phyloP scores from a whole-genome alignment of 2,113 vertebrate species.

The Cheilinus undulatus region DNA sequence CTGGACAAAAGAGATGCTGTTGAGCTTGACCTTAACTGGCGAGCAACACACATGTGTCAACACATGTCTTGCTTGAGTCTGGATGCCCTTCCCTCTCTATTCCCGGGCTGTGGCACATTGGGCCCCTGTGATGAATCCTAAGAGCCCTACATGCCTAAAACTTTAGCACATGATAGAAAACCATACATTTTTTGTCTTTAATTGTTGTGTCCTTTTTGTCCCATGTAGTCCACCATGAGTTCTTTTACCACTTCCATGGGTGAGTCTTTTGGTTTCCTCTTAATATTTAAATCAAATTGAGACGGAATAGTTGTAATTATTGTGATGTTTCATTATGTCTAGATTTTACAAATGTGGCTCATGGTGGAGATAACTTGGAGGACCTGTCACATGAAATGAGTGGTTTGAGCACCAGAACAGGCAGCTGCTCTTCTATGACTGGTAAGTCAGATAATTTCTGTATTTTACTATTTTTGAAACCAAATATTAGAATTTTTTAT shows the following conservation, averaged over 20 bases:
- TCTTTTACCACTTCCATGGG: slow-evolving; percentile 23
- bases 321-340: not conserved
- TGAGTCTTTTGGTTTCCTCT: too few relatives aligned
- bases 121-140: too few relatives aligned
- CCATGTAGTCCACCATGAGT: slow-evolving; percentile 1
- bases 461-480: not conserved
- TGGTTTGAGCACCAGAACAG: not conserved
- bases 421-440: not conserved
- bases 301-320: too few relatives aligned
- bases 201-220: not conserved
- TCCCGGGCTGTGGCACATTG: too few relatives aligned
- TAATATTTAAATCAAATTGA: too few relatives aligned
- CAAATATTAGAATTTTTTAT: not conserved
- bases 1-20: too few relatives aligned
- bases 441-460: not conserved
- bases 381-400: not conserved
- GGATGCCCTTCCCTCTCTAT: too few relatives aligned
- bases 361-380: not conserved
- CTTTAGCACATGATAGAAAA: too few relatives aligned
- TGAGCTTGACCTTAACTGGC: too few relatives aligned
- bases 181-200: not conserved
- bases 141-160: too few relatives aligned
- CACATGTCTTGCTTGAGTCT: too few relatives aligned
- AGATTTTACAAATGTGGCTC: not conserved
- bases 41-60: too few relatives aligned